Evolutionary conservation across 37 sponge, comb jelly and placozoan genomes (phyloP).

Genomic region (Agelas oroides): DNA sequence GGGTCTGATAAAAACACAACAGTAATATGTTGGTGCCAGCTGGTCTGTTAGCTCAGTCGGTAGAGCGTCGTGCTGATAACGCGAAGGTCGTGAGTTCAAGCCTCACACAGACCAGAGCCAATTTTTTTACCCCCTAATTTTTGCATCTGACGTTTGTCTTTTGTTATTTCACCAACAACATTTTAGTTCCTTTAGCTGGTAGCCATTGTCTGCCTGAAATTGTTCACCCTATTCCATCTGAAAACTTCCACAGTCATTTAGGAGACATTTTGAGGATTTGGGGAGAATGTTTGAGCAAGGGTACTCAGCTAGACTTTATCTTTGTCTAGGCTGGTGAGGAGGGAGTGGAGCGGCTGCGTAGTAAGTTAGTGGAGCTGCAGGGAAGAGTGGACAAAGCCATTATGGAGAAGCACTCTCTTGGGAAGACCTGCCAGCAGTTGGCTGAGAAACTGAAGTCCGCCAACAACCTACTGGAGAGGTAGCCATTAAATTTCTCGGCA

Average conservation of each 20-base stretch:
- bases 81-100: constrained; percentile 55
- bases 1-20: too few relatives aligned
- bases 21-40: not conserved
- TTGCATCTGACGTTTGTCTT: too few relatives aligned
- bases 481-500: too few relatives aligned
- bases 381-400: constrained; percentile 71
- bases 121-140: not conserved
- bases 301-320: not conserved
- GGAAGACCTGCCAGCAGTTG: constrained; percentile 57
- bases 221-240: too few relatives aligned
- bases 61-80: constrained; percentile 62
- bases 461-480: constrained; percentile 73
- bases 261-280: not conserved
- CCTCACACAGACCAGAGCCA: constrained; percentile 37
- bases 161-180: too few relatives aligned
- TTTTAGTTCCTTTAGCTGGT: too few relatives aligned
- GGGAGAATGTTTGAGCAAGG: not conserved
- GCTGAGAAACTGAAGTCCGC: constrained; percentile 75
- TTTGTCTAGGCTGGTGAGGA: constrained; percentile 16
- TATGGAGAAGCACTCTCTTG: constrained; percentile 77
- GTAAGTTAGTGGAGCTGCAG: constrained; percentile 49
- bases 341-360: constrained; percentile 12
- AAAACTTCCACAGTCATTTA: too few relatives aligned
- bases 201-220: too few relatives aligned
- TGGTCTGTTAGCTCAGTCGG: constrained; percentile 50